phyloP scores from a whole-genome alignment of 2,888 invertebrate species.

The Selenia dentaria region DNA sequence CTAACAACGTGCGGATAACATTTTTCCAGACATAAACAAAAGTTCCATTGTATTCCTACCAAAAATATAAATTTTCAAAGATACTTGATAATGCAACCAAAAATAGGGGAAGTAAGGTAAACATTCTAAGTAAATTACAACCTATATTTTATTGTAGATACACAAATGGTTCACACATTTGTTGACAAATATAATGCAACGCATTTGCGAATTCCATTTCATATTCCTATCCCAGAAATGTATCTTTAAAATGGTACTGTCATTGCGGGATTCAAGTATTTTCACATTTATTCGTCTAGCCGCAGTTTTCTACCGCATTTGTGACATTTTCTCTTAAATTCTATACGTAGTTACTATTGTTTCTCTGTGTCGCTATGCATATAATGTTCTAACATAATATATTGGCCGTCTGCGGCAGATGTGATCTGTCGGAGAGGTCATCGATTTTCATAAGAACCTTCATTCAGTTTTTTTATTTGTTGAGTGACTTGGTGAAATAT shows the following conservation, averaged over 20 bases:
- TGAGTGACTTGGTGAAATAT: constrained; percentile 3
- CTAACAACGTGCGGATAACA: too few species aligned
- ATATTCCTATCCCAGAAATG: constrained; percentile 2
- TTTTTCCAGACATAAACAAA: too few species aligned
- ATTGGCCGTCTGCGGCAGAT: constrained; percentile 25
- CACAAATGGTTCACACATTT: constrained; percentile 2
- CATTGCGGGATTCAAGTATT: constrained; percentile 24
- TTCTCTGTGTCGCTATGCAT: constrained; percentile 12
- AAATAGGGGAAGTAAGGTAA: too few species aligned
- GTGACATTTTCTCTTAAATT: constrained; percentile 17
- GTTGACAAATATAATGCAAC: constrained; percentile 1
- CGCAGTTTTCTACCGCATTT: constrained; percentile 24
- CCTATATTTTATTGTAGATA: too few species aligned
- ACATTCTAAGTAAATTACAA: too few species aligned
- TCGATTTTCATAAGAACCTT: constrained; percentile 9
- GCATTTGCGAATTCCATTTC: constrained; percentile 14
- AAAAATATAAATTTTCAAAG: too few species aligned
- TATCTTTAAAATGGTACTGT: constrained; percentile 23
- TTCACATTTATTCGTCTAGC: constrained; percentile 29
- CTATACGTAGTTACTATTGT: neutral
- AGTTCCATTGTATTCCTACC: too few species aligned
- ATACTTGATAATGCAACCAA: too few species aligned
- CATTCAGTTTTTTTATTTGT: constrained; percentile 6
- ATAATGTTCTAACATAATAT: constrained; percentile 28
- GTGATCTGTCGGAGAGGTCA: constrained; percentile 21